Base-by-base conservation (phyloP, 1,140 invertebrate genomes). In the Nebria ingens region DNA sequence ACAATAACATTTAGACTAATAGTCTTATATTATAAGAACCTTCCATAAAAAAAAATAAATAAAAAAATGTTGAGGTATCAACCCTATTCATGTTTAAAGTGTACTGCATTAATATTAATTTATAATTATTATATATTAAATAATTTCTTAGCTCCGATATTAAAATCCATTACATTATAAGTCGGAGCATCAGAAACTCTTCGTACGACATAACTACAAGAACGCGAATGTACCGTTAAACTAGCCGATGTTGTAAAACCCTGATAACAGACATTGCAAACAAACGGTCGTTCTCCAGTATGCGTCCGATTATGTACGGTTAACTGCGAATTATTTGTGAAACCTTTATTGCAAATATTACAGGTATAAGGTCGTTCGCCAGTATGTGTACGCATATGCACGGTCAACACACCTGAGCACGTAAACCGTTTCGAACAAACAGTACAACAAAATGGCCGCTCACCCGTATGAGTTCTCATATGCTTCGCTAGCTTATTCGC, bases 201-300 rank as follows among this genome's bases (percentile, higher is more conserved):
- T n/a, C 25, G 6, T 9, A 34, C 25, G n/a, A 6, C 25, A 34
- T 34, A 9, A 34, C 25, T 34, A 45, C 40, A 45, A 17, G 6
- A 11, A 12, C 40, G 9, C 3, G 15, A 75, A 65, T 85, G 84
- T 13, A 65, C 59, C 0, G 67, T 58, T 17, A 74, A 64, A 1
- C 68, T 60, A 4, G 65, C 59, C 1, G 65, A 62, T 49, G 60
- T 72, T 29, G 61, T 54, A 59, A 73, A 75, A 9, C 55, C 50
- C 55, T 68, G 67, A 52, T 58, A 50, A 60, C 73, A 74, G 12
- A 62, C 64, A 21, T 61, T 61, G 58, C 82, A 84, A 58, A 73
- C 74, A 63, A 74, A 79, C 1, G 82, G 80, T 54, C 78, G 77
- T 63, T 84, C 81, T 19, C 82, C 50, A 51, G 4, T 2, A 15